Percentiles rank a stretch among this genome's conserved stretches.
Evolutionary conservation across 2,113 vertebrate genomes (phyloP).

Genomic region (Dipodomys stephensi): DNA sequence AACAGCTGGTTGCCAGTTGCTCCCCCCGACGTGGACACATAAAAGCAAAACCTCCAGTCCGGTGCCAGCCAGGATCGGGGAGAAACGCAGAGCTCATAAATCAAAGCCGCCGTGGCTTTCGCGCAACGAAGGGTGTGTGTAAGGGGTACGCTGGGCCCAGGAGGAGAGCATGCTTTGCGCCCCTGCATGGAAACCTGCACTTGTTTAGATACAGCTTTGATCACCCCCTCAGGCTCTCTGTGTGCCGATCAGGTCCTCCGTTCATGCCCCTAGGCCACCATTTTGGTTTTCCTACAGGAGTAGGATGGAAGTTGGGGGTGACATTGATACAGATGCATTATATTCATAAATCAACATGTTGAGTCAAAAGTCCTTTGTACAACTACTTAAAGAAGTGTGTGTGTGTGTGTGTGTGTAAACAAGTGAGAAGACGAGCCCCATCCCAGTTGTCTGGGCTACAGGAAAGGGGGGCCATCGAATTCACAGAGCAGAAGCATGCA

Average conservation of each 20-base stretch:
- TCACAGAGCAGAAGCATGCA: background rate
- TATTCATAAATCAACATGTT: no score
- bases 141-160: conserved; percentile 60
- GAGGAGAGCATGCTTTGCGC: conserved; percentile 54
- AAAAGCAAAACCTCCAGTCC: conserved; percentile 90
- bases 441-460: background rate
- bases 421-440: background rate
- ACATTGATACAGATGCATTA: no score
- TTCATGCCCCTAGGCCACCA: background rate
- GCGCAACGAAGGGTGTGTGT: conserved; percentile 87
- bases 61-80: conserved; percentile 90
- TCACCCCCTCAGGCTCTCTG: background rate
- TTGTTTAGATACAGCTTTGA: background rate
- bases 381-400: no score
- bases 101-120: conserved; percentile 89
- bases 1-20: conserved; percentile 96
- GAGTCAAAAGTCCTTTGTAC: no score
- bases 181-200: background rate
- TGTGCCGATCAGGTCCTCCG: background rate
- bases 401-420: no score
- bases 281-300: background rate
- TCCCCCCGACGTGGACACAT: conserved; percentile 89
- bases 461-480: background rate
- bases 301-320: no score
- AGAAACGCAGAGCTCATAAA: conserved; percentile 92